Evolutionary conservation across 2,888 invertebrate species (phyloP).

Genomic region (Tridacna crocea): DNA sequence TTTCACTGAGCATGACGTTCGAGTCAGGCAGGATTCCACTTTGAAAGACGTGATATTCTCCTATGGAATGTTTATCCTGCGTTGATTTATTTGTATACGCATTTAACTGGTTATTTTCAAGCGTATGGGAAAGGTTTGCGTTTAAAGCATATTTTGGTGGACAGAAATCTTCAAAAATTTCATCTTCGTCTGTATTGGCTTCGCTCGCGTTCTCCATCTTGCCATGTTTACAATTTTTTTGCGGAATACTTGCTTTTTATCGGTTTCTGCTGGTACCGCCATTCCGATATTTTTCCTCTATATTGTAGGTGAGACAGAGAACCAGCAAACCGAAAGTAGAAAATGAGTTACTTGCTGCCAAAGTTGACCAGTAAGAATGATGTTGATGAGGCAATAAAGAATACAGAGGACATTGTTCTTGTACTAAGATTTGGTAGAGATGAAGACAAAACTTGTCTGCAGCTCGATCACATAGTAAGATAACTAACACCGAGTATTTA

Average conservation of each 20-base stretch:
- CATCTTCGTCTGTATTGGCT: slow-evolving; percentile 20
- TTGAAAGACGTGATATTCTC: slow-evolving; percentile 3
- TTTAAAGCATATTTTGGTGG: not conserved
- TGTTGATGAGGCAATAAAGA: slow-evolving; percentile 79
- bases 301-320: not conserved
- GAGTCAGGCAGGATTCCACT: not conserved
- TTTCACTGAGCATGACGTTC: slow-evolving; percentile 10
- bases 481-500: not conserved
- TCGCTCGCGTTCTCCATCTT: slow-evolving; percentile 58
- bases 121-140: not conserved
- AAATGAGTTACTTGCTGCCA: slow-evolving; percentile 69
- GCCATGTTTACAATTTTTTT: slow-evolving; percentile 63
- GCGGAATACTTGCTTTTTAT: slow-evolving; percentile 40
- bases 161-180: slow-evolving; percentile 12
- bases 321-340: slow-evolving; percentile 26
- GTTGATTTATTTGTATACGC: not conserved
- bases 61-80: not conserved
- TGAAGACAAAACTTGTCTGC: slow-evolving; percentile 79
- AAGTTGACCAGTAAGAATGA: slow-evolving; percentile 77
- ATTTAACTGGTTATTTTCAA: not conserved
- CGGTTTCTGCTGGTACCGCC: not conserved
- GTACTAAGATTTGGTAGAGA: slow-evolving; percentile 82
- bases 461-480: slow-evolving; percentile 81
- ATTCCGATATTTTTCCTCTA: not conserved
- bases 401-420: slow-evolving; percentile 81